A percentile compares a stretch with the other conserved stretches of the same genome.
These are phyloP conservation scores for Listronotus bonariensis DNA, from an alignment of 1,140 invertebrate species.

Conservation along the genomic window DNA sequence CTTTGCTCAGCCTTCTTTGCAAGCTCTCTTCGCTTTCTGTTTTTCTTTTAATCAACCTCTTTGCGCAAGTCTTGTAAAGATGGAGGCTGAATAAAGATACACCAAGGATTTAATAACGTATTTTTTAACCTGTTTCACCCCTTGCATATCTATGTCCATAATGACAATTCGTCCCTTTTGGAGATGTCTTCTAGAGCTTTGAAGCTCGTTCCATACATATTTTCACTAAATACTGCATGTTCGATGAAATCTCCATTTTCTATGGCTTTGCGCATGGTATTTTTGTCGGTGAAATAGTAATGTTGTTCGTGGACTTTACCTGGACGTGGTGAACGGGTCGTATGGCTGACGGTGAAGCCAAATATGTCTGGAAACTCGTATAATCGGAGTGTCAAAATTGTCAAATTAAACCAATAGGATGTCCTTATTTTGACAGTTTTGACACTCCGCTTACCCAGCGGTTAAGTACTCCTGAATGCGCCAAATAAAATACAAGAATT, in stretches of 20 bases:
- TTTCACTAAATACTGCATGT: constrained; percentile 87
- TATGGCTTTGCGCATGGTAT: constrained; percentile 77
- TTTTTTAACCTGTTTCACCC: constrained; percentile 88
- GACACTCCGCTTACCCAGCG: too few relatives aligned
- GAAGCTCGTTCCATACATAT: constrained; percentile 96
- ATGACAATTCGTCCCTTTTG: constrained; percentile 81
- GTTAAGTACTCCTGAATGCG: too few relatives aligned
- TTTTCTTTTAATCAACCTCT: constrained; percentile 73
- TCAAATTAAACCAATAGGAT: too few relatives aligned
- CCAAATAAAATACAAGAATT: too few relatives aligned
- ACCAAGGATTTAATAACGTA: constrained; percentile 81
- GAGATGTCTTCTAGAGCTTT: constrained; percentile 81
- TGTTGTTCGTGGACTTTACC: constrained; percentile 80
- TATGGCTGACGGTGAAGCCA: constrained; percentile 93
- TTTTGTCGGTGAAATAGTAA: constrained; percentile 85
- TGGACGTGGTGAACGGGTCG: constrained; percentile 72
- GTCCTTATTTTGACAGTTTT: too few relatives aligned
- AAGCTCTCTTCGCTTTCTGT: constrained; percentile 91
- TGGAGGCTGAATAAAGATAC: constrained; percentile 92
- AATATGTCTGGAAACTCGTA: constrained; percentile 86
- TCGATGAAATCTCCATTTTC: constrained; percentile 88
- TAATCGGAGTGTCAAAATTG: too few relatives aligned
- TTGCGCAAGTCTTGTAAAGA: constrained; percentile 77
- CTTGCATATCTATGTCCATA: constrained; percentile 94
- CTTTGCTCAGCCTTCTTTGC: constrained; percentile 71